Evolutionary conservation across 2,113 vertebrate genomes (phyloP).

Genomic region (Vidua chalybeata): DNA sequence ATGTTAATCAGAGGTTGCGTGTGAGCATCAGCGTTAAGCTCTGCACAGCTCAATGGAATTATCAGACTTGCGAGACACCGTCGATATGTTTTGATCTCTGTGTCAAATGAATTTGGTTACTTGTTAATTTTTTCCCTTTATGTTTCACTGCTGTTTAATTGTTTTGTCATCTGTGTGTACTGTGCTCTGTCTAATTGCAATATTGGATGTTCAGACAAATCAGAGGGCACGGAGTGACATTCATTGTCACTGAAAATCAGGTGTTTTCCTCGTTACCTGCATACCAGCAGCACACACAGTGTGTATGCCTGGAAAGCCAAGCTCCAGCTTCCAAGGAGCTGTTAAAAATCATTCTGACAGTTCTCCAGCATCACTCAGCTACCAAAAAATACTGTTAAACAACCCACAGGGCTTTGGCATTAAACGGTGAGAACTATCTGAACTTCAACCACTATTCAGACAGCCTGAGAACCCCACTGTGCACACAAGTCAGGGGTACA

Average conservation of each 20-base stretch:
- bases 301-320: neutral
- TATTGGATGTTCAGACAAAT: constrained; percentile 18
- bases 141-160: constrained; percentile 56
- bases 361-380: neutral
- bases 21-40: constrained; percentile 61
- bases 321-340: neutral
- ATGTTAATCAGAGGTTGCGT: constrained; percentile 70
- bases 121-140: constrained; percentile 66
- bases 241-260: neutral
- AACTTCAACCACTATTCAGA: neutral
- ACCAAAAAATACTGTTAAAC: neutral
- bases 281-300: neutral
- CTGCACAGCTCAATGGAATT: constrained; percentile 66
- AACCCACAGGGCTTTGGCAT: neutral
- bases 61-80: constrained; percentile 55
- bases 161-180: constrained; percentile 31
- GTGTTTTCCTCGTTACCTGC: neutral
- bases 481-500: neutral
- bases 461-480: neutral
- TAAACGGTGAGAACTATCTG: neutral
- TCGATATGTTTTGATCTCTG: constrained; percentile 77
- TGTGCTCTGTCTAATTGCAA: neutral
- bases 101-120: constrained; percentile 64
- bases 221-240: neutral
- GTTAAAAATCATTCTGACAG: neutral